A percentile compares a stretch with the other conserved stretches of the same genome.
phyloP scores from a whole-genome alignment of 2,113 vertebrate species.

The Atlantisia rogersi region DNA sequence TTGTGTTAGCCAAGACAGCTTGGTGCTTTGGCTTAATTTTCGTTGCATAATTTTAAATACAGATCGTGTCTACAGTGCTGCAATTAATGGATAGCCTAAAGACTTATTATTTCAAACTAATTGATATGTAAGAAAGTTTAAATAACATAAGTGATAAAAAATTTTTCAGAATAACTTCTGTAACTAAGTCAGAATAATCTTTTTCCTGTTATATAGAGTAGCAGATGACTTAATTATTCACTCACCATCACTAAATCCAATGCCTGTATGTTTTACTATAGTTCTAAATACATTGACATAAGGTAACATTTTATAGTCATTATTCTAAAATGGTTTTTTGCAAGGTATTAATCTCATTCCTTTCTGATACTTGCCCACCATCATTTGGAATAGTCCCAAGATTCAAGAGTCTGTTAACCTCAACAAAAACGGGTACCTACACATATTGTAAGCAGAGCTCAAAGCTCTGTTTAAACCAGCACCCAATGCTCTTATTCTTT shows the following conservation, averaged over 20 bases:
- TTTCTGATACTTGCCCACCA: neutral
- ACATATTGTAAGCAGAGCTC: neutral
- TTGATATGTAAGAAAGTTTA: constrained; percentile 80
- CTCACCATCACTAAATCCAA: neutral
- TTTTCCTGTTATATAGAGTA: constrained; percentile 32
- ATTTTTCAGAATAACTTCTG: constrained; percentile 66
- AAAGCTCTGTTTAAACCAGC: neutral
- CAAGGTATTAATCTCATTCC: neutral
- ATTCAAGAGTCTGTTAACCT: neutral
- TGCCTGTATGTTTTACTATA: neutral
- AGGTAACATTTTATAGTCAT: neutral
- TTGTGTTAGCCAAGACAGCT: constrained; percentile 72
- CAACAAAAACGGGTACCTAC: neutral
- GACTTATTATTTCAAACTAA: constrained; percentile 84
- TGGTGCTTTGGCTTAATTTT: constrained; percentile 78
- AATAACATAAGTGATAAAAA: constrained; percentile 72
- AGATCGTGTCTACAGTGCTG: constrained; percentile 78
- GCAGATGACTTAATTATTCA: constrained; percentile 8
- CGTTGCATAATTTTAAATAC: constrained; percentile 78
- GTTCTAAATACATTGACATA: neutral
- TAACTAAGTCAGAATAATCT: constrained; percentile 55
- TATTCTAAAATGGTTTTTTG: neutral
- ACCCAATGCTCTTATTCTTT: neutral
- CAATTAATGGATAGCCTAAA: constrained; percentile 86
- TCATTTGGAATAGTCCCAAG: neutral